phyloP scores from a whole-genome alignment of 2,797 vertebrate species.

The Prionace glauca region DNA sequence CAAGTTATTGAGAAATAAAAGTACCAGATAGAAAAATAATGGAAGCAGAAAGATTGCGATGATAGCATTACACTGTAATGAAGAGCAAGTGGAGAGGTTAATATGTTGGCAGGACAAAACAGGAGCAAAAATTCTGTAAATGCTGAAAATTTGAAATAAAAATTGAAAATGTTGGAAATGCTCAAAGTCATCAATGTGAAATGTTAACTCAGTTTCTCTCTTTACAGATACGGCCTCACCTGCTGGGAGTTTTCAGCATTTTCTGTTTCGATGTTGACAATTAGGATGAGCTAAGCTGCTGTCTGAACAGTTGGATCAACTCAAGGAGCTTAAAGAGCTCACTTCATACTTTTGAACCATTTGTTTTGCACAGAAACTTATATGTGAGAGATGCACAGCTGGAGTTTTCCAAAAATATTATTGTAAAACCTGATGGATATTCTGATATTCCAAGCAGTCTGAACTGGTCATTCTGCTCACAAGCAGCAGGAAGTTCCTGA shows the following conservation, averaged over 20 bases:
- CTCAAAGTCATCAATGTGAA: not conserved
- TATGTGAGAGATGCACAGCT: not conserved
- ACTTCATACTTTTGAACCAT: not conserved
- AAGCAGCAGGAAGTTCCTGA: not conserved
- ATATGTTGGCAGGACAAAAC: not conserved
- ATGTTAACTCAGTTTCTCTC: not conserved
- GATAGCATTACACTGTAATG: not conserved
- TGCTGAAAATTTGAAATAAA: slow-evolving; percentile 1
- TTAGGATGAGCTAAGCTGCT: not conserved
- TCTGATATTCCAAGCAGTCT: not conserved
- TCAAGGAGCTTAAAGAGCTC: not conserved
- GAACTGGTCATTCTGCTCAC: not conserved
- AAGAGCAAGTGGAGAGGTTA: not conserved
- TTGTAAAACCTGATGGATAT: not conserved
- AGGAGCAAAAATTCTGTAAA: not conserved
- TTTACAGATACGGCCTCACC: not conserved
- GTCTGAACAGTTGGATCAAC: not conserved
- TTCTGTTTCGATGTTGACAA: not conserved
- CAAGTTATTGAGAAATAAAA: not conserved
- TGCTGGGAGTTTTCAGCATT: not conserved
- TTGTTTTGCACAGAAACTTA: not conserved
- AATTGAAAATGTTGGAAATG: not conserved
- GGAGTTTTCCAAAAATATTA: not conserved
- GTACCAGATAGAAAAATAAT: not conserved
- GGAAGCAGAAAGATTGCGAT: not conserved